Conservation (phyloP, 2,113 vertebrate species). For the Cryptomyrus ogoouensis region DNA sequence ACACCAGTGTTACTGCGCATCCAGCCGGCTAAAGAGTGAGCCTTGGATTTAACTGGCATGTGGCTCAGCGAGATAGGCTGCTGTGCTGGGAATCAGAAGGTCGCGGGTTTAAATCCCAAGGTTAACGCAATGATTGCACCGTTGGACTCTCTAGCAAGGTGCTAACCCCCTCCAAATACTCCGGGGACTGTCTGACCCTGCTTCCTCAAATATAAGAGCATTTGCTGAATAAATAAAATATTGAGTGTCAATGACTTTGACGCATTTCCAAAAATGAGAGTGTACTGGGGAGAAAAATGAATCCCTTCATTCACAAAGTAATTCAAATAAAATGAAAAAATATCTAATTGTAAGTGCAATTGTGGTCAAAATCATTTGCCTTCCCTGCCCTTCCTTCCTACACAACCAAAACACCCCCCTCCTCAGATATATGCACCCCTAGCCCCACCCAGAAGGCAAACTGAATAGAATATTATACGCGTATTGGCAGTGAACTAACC, state of each 20-base stretch:
- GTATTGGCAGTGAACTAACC: background rate
- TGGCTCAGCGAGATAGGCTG: background rate
- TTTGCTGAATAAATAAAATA: background rate
- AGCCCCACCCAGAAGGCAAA: background rate
- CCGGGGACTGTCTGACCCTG: background rate
- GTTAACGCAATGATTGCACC: background rate
- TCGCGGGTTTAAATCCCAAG: background rate
- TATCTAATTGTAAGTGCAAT: background rate
- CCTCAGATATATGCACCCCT: background rate
- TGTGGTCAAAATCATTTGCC: no score
- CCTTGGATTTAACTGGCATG: background rate
- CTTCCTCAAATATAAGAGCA: background rate
- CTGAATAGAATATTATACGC: background rate
- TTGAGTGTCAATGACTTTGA: background rate
- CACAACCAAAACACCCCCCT: background rate
- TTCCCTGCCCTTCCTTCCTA: background rate
- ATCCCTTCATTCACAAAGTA: background rate
- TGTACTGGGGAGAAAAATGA: background rate
- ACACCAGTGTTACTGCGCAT: background rate
- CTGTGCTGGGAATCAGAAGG: background rate
- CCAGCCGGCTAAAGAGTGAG: background rate
- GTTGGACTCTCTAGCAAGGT: background rate
- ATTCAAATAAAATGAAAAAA: background rate
- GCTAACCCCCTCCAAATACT: background rate
- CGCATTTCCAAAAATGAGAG: background rate